phyloP scores from a whole-genome alignment of 1,140 invertebrate species.

The Sipha flava region DNA sequence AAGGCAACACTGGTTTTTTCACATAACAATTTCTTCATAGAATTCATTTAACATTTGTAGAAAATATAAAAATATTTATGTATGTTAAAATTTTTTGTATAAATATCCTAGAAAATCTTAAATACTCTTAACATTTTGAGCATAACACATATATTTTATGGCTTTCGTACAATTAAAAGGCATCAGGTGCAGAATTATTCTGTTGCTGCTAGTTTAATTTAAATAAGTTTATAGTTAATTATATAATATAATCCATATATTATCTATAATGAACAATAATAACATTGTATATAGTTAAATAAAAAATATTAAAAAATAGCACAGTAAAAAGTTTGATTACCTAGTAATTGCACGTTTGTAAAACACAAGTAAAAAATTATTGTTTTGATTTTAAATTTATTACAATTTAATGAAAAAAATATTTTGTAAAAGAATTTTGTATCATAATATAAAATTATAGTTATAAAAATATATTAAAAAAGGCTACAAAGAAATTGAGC shows the following conservation, averaged over 20 bases:
- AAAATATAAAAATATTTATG: not conserved
- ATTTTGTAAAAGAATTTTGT: not conserved
- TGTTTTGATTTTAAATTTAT: not conserved
- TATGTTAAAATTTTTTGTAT: not conserved
- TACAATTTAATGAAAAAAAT: not conserved
- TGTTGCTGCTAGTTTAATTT: not conserved
- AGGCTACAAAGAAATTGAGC: slow-evolving; percentile 27
- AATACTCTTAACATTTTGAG: slow-evolving; percentile 20
- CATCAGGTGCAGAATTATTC: not conserved
- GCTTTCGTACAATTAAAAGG: slow-evolving; percentile 16
- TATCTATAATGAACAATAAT: not conserved
- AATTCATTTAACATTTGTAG: not conserved
- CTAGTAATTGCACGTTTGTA: not conserved
- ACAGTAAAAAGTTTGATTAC: not conserved
- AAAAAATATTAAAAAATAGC: not conserved
- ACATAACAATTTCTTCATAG: not conserved
- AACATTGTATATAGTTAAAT: not conserved
- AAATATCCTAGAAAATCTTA: not conserved
- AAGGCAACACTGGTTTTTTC: slow-evolving; percentile 21
- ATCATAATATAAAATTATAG: not conserved
- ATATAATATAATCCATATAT: not conserved
- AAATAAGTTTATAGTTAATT: not conserved
- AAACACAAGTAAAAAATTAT: slow-evolving; percentile 3
- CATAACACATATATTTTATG: not conserved
- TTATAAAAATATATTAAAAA: slow-evolving; percentile 3